Base-by-base conservation (phyloP, 2,888 invertebrate species). In the Dorcus parallelipipedus region DNA sequence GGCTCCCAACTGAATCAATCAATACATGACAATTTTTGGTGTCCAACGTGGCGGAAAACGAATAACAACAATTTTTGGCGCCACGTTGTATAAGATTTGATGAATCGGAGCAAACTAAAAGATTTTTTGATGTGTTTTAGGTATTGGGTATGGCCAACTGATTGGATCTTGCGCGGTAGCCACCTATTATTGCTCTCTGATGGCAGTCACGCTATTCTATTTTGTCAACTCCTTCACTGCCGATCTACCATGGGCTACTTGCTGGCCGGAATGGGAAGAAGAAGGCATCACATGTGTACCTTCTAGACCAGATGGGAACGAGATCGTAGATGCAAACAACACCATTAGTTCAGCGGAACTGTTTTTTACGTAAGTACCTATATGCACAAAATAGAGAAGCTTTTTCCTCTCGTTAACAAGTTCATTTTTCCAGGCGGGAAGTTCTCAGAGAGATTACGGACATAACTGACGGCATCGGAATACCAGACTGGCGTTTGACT, bases 111-210 rank as follows among this genome's bases (percentile, higher is more conserved):
- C 20, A 20, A 20, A 41, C 7, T 17, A 6, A 20, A 45, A 45
- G 2, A 20, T 9, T 9, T 2, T 42, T 39, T 41, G 38, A 38
- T 47, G 23, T 59, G 20, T 69, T 68, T 41, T 70, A 88, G 88
- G 89, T 49, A 83, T 87, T 26, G 89, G 89, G 3, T 86, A 84
- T 69, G 88, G 87, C 0, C 86, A 88, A 66, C 80, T 85, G 4
- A 69, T 87, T 8, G 83, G 82, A 1, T 84, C 85, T 14, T 78
- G 82, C n/a, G 86, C 84, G 65, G 86, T 91, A n/a, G 82, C 89
- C 1, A 86, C 89, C 0, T 93, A 92, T 75, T 93, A 92, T 74
- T 88, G 88, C 52, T 86, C 88, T 0, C 78, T 92, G 51, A 85
- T 91, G 80, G 88, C 87, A 0, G 73, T 91, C 38, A 88, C 89